These are phyloP conservation scores for Drosophila oshimai DNA, from an alignment of 1,140 invertebrate species.

Conservation along the genomic window DNA sequence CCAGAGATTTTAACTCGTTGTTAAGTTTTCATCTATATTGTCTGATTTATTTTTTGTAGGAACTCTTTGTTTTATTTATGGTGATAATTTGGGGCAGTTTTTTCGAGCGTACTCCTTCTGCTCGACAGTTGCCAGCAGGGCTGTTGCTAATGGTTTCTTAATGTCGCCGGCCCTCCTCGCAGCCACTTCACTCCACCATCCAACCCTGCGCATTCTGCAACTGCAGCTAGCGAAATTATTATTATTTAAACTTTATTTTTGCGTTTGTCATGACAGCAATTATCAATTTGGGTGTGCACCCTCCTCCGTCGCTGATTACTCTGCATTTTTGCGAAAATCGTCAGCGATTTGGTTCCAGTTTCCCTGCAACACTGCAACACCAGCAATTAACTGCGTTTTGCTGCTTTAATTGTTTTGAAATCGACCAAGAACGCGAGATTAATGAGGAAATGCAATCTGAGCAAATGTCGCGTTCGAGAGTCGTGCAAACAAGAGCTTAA, in stretches of 20 bases:
- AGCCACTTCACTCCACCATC: conserved; percentile 2
- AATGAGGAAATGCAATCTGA: conserved; percentile 39
- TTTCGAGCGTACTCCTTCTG: conserved; percentile 3
- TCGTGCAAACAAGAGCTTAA: conserved; percentile 17
- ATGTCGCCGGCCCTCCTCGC: conserved; percentile 43
- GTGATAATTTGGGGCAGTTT: neutral
- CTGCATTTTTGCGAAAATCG: conserved; percentile 47
- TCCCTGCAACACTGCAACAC: conserved; percentile 8
- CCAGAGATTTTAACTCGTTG: no score
- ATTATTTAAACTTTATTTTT: conserved; percentile 79
- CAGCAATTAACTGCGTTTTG: conserved; percentile 46
- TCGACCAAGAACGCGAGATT: conserved; percentile 43
- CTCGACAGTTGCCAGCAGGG: conserved; percentile 46
- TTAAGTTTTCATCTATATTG: no score
- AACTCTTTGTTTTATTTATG: no score
- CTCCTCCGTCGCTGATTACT: conserved; percentile 12
- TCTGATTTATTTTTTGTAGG: no score
- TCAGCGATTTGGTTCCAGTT: conserved; percentile 42
- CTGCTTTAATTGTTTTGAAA: conserved; percentile 65
- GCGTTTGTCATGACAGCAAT: conserved; percentile 75
- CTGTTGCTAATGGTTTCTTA: conserved; percentile 77
- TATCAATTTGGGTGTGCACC: conserved; percentile 55
- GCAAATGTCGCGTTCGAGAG: conserved; percentile 23
- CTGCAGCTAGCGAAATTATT: conserved; percentile 63
- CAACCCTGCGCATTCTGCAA: conserved; percentile 22